These are phyloP conservation scores for Caenorhabditis elegans DNA, from an alignment of 1,140 invertebrate genomes.

Conservation along the genomic window DNA sequence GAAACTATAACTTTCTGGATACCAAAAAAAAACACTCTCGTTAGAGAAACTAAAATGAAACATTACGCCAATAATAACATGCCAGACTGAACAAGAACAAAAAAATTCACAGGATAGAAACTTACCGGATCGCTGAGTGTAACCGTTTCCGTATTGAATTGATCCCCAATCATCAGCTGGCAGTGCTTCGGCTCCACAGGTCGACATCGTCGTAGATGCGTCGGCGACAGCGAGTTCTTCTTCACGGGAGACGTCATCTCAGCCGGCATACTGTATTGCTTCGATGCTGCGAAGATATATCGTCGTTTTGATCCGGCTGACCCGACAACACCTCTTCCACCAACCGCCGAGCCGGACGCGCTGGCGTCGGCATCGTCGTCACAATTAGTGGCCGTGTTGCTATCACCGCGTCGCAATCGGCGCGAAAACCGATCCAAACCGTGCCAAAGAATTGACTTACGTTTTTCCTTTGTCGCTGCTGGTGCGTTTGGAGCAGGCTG, in stretches of 20 bases:
- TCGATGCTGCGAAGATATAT: constrained; percentile 34
- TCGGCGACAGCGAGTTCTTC: constrained; percentile 6
- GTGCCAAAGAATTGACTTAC: constrained; percentile 41
- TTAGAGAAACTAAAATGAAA: no score
- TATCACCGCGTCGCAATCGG: constrained; percentile 31
- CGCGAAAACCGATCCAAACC: constrained; percentile 45
- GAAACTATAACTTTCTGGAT: no score
- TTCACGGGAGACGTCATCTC: constrained; percentile 15
- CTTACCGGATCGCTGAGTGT: constrained; percentile 43
- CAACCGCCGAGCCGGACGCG: constrained; percentile 32
- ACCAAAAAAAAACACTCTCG: no score
- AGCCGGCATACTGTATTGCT: constrained; percentile 43
- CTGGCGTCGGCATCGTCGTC: constrained; percentile 19
- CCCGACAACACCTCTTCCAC: constrained; percentile 36
- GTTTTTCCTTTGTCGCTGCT: constrained; percentile 28
- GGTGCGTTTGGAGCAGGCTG: constrained; percentile 24
- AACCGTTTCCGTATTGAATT: constrained; percentile 37
- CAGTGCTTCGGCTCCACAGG: constrained; percentile 36
- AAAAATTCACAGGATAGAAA: background rate
- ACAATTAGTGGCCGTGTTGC: constrained; percentile 19
- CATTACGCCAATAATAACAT: no score
- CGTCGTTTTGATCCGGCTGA: constrained; percentile 39
- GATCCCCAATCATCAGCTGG: constrained; percentile 39
- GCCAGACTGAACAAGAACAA: no score
- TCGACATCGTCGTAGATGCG: constrained; percentile 12